Conservation (phyloP, 2,113 vertebrate genomes). For the Phalacrocorax brasilianus region DNA sequence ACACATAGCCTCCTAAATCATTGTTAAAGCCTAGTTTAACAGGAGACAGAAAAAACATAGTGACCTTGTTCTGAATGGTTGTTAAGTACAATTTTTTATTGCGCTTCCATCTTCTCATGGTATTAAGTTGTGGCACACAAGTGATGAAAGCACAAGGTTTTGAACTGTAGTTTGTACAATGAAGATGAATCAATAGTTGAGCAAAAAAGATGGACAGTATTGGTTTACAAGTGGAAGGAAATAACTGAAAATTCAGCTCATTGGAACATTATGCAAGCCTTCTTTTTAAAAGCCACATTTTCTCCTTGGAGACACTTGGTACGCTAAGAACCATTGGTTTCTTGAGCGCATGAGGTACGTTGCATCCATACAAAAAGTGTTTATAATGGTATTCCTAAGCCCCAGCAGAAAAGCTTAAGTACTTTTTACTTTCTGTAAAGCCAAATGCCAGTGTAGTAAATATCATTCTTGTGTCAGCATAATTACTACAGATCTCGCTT, state of each 20-base stretch:
- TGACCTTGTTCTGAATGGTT: not conserved
- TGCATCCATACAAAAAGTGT: not conserved
- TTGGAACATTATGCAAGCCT: not conserved
- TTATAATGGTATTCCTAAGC: not conserved
- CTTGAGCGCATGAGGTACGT: not conserved
- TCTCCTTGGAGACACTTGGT: not conserved
- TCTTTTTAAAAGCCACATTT: not conserved
- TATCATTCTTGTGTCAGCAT: not conserved
- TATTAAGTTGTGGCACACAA: not conserved
- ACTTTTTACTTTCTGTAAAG: not conserved
- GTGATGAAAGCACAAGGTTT: constrained; percentile 8
- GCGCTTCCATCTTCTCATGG: constrained; percentile 16
- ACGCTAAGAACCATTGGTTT: not conserved
- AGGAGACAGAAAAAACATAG: not conserved
- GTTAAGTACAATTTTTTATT: not conserved
- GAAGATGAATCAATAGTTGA: not conserved
- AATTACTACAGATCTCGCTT: not conserved
- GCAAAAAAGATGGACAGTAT: not conserved
- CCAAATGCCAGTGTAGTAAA: not conserved
- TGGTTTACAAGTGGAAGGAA: not conserved
- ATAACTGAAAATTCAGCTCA: not conserved
- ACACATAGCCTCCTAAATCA: not conserved
- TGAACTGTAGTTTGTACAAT: not conserved
- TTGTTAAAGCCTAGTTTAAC: constrained; percentile 23
- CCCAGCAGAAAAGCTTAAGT: not conserved